Evolutionary conservation across 2,888 invertebrate genomes (phyloP).

Genomic region (Hecatera dysodea): DNA sequence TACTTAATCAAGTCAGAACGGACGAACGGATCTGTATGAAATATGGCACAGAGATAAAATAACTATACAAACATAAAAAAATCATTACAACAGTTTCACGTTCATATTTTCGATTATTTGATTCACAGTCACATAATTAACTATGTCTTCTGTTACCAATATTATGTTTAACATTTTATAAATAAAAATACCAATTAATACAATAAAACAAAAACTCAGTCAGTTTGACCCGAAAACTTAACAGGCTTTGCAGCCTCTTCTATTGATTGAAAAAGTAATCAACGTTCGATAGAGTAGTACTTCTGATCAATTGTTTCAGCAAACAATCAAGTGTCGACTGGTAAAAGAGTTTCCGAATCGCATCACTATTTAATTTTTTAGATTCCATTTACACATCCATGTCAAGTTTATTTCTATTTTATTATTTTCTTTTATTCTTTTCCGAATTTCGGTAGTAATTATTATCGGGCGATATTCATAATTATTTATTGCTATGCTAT

Average conservation of each 20-base stretch:
- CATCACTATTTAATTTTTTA: conserved; percentile 16
- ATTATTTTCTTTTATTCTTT: background rate
- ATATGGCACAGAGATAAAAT: too few relatives aligned
- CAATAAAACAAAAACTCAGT: background rate
- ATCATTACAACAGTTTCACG: background rate
- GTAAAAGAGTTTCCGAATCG: conserved; percentile 1
- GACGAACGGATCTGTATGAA: too few relatives aligned
- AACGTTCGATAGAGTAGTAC: conserved; percentile 25
- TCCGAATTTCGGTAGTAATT: conserved; percentile 18
- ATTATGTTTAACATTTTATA: background rate
- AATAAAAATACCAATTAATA: background rate
- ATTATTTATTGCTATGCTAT: conserved; percentile 40
- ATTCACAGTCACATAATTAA: background rate
- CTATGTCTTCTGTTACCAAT: background rate
- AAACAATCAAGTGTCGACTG: conserved; percentile 26
- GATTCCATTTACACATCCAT: conserved; percentile 2
- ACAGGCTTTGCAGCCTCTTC: conserved; percentile 21
- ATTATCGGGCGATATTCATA: conserved; percentile 10
- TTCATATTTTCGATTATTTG: background rate
- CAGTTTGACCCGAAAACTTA: conserved; percentile 9
- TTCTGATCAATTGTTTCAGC: conserved; percentile 39
- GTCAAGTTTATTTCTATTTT: conserved; percentile 10
- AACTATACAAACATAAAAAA: background rate
- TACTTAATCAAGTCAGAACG: too few relatives aligned
- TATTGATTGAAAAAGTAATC: conserved; percentile 41